These are phyloP conservation scores for Lutjanus campechanus DNA, from an alignment of 2,797 vertebrate genomes.

Conservation along the genomic window DNA sequence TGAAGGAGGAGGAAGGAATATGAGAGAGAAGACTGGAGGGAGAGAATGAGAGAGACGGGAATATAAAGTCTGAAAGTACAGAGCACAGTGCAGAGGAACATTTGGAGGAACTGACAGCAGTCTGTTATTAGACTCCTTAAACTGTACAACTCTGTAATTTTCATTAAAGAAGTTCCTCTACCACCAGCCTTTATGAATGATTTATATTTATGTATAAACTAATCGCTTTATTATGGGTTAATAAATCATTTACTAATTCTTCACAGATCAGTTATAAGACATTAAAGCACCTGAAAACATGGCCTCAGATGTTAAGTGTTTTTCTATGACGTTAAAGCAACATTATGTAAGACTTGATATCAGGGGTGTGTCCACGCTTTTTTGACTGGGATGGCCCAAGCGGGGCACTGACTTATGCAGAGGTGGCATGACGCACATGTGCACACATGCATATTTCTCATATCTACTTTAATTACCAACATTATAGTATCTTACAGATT, in stretches of 20 bases:
- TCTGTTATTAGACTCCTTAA: neutral
- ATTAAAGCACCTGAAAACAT: neutral
- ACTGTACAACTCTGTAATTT: neutral
- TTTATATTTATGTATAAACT: neutral
- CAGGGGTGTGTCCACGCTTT: too few relatives aligned
- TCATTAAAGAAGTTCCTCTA: neutral
- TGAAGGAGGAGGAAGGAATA: constrained; percentile 26
- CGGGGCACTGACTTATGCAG: too few relatives aligned
- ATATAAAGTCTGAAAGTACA: constrained; percentile 21
- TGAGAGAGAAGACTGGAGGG: constrained; percentile 1
- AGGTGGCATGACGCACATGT: too few relatives aligned
- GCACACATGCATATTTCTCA: too few relatives aligned
- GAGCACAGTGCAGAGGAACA: constrained; percentile 7
- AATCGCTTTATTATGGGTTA: constrained; percentile 11
- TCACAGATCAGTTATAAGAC: neutral
- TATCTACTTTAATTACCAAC: too few relatives aligned
- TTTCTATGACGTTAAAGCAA: neutral
- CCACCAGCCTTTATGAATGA: neutral
- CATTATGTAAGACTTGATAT: too few relatives aligned
- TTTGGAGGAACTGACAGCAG: constrained; percentile 9
- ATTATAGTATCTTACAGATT: too few relatives aligned
- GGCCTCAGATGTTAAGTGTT: neutral
- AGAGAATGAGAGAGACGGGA: neutral
- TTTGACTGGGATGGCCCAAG: too few relatives aligned
- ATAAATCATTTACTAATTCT: neutral